These are phyloP conservation scores for Melanerpes aurifrons DNA, from an alignment of 2,113 vertebrate species.

Conservation along the genomic window DNA sequence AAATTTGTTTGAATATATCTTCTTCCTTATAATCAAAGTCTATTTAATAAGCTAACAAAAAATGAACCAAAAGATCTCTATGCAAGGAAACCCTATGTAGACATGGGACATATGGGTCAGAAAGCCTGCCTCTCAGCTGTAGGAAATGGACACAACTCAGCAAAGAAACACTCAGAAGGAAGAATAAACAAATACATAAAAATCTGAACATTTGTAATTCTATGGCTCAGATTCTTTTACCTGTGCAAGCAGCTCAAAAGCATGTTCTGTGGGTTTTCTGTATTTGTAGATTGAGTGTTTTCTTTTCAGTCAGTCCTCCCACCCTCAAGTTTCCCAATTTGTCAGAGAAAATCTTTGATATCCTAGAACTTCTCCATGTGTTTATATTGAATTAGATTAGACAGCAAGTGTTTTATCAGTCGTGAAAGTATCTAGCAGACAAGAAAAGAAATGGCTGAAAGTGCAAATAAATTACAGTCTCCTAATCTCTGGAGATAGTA, in stretches of 20 bases:
- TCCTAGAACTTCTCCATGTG: not conserved
- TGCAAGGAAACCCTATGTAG: not conserved
- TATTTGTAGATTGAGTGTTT: not conserved
- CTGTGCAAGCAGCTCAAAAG: not conserved
- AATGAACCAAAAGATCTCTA: not conserved
- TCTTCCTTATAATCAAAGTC: not conserved
- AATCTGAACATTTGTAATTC: not conserved
- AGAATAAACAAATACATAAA: not conserved
- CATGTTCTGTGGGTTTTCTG: accelerated
- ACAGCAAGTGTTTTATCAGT: not conserved
- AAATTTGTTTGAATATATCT: not conserved
- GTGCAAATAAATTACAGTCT: not conserved
- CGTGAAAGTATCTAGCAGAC: not conserved
- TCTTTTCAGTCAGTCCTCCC: not conserved
- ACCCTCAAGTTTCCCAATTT: not conserved
- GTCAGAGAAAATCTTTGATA: not conserved
- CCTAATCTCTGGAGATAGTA: conserved; percentile 17
- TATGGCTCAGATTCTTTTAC: not conserved
- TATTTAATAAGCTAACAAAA: not conserved
- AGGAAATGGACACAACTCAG: not conserved
- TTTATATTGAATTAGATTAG: not conserved
- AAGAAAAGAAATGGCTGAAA: not conserved
- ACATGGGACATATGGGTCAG: not conserved
- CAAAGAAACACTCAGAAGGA: not conserved
- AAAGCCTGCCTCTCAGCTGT: not conserved